These are phyloP conservation scores for Pampusana beccarii DNA, from an alignment of 2,113 vertebrate species.

Conservation along the genomic window DNA sequence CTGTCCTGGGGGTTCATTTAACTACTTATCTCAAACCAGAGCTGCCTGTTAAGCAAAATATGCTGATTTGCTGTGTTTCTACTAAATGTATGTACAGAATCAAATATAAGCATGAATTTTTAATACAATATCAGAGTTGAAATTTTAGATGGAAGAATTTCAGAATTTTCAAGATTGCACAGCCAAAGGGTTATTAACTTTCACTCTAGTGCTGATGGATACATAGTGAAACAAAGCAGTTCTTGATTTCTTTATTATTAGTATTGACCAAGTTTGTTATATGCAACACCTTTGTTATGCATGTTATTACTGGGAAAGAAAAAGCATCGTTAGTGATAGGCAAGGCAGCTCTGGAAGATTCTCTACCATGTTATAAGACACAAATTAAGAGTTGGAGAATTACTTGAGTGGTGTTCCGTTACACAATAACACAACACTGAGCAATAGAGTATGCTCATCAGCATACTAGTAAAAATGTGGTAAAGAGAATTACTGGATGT, in stretches of 20 bases:
- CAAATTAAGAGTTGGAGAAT: background rate
- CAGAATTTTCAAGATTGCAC: background rate
- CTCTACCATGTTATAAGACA: background rate
- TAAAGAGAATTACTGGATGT: background rate
- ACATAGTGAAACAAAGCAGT: background rate
- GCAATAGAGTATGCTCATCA: background rate
- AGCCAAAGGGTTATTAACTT: background rate
- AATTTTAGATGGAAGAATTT: conserved; percentile 6
- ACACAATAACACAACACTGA: background rate
- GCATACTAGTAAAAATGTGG: background rate
- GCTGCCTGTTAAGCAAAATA: background rate
- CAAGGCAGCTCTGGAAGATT: background rate
- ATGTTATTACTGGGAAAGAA: background rate
- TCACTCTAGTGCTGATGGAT: background rate
- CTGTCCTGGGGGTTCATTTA: background rate
- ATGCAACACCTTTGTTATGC: background rate
- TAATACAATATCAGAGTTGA: background rate
- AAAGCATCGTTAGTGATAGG: background rate
- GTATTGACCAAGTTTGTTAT: background rate
- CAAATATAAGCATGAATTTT: background rate
- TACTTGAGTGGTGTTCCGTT: background rate
- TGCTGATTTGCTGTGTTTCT: background rate
- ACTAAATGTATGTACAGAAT: background rate
- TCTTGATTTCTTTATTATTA: background rate
- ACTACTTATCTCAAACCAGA: background rate